Evolutionary conservation across 2,797 vertebrate species (phyloP).

Genomic region (Sphaeramia orbicularis): DNA sequence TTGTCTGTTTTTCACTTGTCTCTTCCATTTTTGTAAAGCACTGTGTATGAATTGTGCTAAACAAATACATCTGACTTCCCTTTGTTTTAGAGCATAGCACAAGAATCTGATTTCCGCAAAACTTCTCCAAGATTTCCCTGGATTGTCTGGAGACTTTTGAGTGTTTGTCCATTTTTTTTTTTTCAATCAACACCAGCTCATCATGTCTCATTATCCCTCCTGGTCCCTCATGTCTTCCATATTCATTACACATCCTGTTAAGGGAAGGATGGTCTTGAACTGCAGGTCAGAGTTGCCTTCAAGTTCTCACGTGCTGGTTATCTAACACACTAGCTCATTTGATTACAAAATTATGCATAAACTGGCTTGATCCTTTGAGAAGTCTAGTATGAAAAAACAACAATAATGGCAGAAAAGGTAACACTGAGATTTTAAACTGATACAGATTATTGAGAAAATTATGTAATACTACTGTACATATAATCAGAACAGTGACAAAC

Average conservation of each 20-base stretch:
- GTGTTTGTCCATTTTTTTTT: slow-evolving; percentile 19
- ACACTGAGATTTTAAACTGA: too few relatives aligned
- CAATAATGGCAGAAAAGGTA: too few relatives aligned
- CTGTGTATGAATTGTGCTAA: too few relatives aligned
- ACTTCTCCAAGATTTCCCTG: slow-evolving; percentile 13
- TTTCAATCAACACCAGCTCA: slow-evolving; percentile 20
- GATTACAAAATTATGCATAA: slow-evolving; percentile 41
- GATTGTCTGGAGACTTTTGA: slow-evolving; percentile 20
- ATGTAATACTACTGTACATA: too few relatives aligned
- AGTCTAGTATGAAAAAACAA: too few relatives aligned
- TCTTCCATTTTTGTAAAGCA: too few relatives aligned
- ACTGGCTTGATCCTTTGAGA: background rate
- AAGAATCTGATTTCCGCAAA: too few relatives aligned
- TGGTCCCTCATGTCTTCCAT: slow-evolving; percentile 1
- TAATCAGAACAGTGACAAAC: too few relatives aligned
- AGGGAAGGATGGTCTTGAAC: slow-evolving; percentile 12
- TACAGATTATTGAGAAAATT: too few relatives aligned
- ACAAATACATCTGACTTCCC: too few relatives aligned
- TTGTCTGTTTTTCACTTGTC: too few relatives aligned
- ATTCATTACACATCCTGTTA: slow-evolving; percentile 1
- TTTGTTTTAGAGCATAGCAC: background rate
- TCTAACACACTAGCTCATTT: slow-evolving; percentile 27
- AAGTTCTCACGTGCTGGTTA: background rate
- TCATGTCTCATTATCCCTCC: slow-evolving; percentile 32
- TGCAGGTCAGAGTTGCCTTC: slow-evolving; percentile 12